Percentiles rank a stretch among this genome's conserved stretches.
phyloP scores from a whole-genome alignment of 2,113 vertebrate genomes.

The Poeciliopsis occidentalis region DNA sequence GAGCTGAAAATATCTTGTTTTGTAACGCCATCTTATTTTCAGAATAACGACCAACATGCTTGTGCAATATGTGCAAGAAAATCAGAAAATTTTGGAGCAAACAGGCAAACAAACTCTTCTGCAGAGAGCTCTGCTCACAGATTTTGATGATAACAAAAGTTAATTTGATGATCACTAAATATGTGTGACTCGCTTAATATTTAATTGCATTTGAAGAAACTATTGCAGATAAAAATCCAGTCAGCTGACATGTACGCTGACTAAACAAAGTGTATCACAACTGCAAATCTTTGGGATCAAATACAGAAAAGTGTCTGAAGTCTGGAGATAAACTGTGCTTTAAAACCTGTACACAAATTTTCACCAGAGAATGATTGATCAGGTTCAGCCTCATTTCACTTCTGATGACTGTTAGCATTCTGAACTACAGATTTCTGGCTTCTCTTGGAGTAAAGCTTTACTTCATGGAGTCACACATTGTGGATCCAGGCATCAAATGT shows the following conservation, averaged over 20 bases:
- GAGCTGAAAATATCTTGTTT: background rate
- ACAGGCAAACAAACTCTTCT: background rate
- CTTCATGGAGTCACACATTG: conserved; percentile 1
- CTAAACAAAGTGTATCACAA: too few relatives aligned
- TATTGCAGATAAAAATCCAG: too few relatives aligned
- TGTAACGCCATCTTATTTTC: background rate
- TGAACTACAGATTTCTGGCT: conserved; percentile 10
- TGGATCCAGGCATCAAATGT: conserved; percentile 12
- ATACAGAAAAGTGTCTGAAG: too few relatives aligned
- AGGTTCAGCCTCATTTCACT: background rate
- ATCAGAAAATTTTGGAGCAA: background rate
- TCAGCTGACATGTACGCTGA: background rate
- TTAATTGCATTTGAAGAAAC: background rate
- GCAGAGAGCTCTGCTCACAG: background rate
- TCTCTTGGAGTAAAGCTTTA: background rate
- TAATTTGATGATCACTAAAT: background rate
- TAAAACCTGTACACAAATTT: too few relatives aligned
- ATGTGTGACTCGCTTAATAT: too few relatives aligned
- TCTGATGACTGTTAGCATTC: conserved; percentile 7
- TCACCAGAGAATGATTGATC: too few relatives aligned
- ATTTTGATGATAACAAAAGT: background rate
- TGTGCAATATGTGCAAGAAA: background rate
- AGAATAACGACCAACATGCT: background rate
- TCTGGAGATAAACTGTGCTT: too few relatives aligned
- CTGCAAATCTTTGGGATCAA: too few relatives aligned